A percentile compares a stretch with the other conserved stretches of the same genome.
These are phyloP conservation scores for Drosophila aff. DNA, from an alignment of 1,140 invertebrate species.

Conservation along the genomic window DNA sequence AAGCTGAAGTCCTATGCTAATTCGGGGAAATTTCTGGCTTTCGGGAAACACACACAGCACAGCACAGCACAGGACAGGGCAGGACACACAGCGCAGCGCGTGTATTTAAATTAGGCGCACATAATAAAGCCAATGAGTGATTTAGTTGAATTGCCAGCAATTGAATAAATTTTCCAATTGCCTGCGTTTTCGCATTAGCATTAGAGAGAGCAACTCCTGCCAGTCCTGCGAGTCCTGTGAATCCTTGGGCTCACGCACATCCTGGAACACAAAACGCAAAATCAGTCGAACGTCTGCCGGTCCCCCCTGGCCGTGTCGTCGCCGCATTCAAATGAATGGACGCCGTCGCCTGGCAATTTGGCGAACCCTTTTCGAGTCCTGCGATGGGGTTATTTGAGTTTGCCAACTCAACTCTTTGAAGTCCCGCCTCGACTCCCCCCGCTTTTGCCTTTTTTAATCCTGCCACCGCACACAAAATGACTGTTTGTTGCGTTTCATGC, in stretches of 20 bases:
- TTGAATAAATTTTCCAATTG: conserved; percentile 85
- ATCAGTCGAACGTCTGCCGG: conserved; percentile 57
- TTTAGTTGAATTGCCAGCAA: conserved; percentile 84
- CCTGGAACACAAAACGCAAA: conserved; percentile 64
- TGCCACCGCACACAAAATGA: conserved; percentile 57
- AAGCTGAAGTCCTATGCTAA: conserved; percentile 42
- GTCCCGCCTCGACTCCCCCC: conserved; percentile 14
- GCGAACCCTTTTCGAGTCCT: conserved; percentile 66
- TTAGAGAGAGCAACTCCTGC: conserved; percentile 30
- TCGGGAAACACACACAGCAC: conserved; percentile 6
- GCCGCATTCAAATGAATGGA: conserved; percentile 72
- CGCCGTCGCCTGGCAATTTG: conserved; percentile 67
- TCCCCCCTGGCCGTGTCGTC: background rate
- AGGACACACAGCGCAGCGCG: conserved; percentile 37
- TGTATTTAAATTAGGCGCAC: conserved; percentile 77
- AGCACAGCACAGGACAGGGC: conserved; percentile 7
- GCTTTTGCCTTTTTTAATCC: conserved; percentile 26
- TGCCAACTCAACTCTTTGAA: conserved; percentile 56
- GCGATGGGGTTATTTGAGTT: conserved; percentile 52
- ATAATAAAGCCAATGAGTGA: conserved; percentile 83
- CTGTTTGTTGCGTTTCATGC: conserved; percentile 79
- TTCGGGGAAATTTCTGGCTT: conserved; percentile 13
- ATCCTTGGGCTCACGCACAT: conserved; percentile 25
- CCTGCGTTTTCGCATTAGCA: conserved; percentile 76
- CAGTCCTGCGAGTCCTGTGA: background rate